phyloP scores from a whole-genome alignment of 2,888 invertebrate genomes.

The Laspeyria flexula region DNA sequence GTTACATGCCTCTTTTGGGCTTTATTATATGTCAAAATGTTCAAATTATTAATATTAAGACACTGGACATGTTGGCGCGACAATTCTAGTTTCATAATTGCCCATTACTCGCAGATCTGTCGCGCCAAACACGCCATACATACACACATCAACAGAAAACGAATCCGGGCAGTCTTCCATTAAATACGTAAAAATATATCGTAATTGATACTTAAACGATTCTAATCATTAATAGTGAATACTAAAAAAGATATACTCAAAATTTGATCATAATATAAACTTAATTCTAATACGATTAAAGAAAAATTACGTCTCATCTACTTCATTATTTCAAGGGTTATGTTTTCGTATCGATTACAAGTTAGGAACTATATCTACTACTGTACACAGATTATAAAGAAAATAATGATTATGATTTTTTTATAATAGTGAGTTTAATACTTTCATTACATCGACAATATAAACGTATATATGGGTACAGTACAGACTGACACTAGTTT shows the following conservation, averaged over 20 bases:
- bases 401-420: constrained; percentile 67
- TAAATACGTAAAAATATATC: constrained; percentile 68
- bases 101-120: background rate
- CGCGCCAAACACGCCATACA: constrained; percentile 25
- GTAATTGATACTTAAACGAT: constrained; percentile 60
- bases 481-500: too few relatives aligned
- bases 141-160: constrained; percentile 61
- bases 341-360: constrained; percentile 81
- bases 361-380: constrained; percentile 81
- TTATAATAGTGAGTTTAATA: constrained; percentile 59
- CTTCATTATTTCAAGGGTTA: constrained; percentile 76
- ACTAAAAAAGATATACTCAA: constrained; percentile 62
- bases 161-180: constrained; percentile 81
- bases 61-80: constrained; percentile 7
- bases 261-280: constrained; percentile 71
- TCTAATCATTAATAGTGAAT: constrained; percentile 62
- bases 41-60: constrained; percentile 28
- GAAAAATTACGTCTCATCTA: constrained; percentile 69
- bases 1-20: constrained; percentile 77
- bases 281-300: constrained; percentile 61
- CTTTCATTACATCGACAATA: constrained; percentile 52
- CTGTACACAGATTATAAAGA: constrained; percentile 80
- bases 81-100: background rate
- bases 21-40: constrained; percentile 47
- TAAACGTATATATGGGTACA: constrained; percentile 34